Conservation (phyloP, 2,797 vertebrate genomes). For the Coregonus sp. region DNA sequence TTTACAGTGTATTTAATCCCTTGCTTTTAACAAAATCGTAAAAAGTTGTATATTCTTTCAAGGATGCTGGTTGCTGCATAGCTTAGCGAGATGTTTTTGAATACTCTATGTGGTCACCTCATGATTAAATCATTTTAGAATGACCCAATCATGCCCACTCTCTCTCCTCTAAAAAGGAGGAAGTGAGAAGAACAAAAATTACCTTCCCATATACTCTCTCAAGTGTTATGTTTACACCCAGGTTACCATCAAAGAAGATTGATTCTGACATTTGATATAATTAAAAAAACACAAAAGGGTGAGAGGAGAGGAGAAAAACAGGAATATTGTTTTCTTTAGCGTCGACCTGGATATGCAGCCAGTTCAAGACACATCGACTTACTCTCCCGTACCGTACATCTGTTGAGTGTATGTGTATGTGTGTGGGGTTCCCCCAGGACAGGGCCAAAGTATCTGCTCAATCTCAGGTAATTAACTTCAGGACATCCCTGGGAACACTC, state of each 20-base stretch:
- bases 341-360: conserved; percentile 27
- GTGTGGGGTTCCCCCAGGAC: conserved; percentile 43
- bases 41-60: conserved; percentile 13
- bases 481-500: conserved; percentile 51
- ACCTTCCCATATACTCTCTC: conserved; percentile 23
- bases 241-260: conserved; percentile 46
- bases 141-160: conserved; percentile 6
- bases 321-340: no score
- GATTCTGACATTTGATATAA: conserved; percentile 37
- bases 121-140: conserved; percentile 31
- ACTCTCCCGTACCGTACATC: conserved; percentile 48
- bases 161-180: conserved; percentile 24
- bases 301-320: neutral
- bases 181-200: neutral
- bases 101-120: conserved; percentile 5
- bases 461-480: conserved; percentile 74
- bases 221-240: conserved; percentile 32
- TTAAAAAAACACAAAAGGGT: conserved; percentile 46
- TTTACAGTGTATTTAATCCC: conserved; percentile 22
- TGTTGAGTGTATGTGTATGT: conserved; percentile 33
- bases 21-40: conserved; percentile 16
- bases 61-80: neutral
- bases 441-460: conserved; percentile 67
- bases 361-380: conserved; percentile 55
- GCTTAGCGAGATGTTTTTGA: neutral